Percentiles rank a stretch among this genome's conserved stretches.
phyloP scores from a whole-genome alignment of 2,113 vertebrate species.

The Leiothrix lutea region DNA sequence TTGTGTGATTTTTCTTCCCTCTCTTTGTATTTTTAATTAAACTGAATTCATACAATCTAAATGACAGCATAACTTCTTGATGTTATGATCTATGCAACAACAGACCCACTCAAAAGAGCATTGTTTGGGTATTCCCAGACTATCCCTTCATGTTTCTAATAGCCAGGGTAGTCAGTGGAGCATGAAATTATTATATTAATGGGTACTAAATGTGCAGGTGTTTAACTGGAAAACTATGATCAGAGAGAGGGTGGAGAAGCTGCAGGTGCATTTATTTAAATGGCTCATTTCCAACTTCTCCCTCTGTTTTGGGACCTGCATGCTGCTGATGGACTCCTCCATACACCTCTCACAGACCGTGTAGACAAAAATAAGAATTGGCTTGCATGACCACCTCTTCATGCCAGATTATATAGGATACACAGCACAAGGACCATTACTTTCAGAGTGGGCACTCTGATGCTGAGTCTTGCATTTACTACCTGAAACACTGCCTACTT shows the following conservation, averaged over 20 bases:
- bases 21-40: conserved; percentile 38
- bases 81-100: not conserved
- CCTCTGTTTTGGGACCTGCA: not conserved
- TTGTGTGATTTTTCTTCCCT: not conserved
- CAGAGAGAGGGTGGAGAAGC: not conserved
- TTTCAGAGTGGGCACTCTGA: not conserved
- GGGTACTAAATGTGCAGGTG: conserved; percentile 42
- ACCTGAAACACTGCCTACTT: not conserved
- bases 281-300: not conserved
- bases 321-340: not conserved
- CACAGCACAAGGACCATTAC: not conserved
- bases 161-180: not conserved
- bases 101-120: not conserved
- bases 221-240: conserved; percentile 35
- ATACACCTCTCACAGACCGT: fast-evolving
- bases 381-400: not conserved
- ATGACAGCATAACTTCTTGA: not conserved
- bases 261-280: conserved; percentile 1
- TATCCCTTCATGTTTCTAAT: not conserved
- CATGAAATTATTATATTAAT: conserved; percentile 68
- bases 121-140: conserved; percentile 29
- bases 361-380: not conserved
- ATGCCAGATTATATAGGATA: not conserved
- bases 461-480: not conserved
- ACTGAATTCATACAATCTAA: conserved; percentile 3